Percentiles rank a stretch among this genome's conserved stretches.
Conservation (phyloP, 2,113 vertebrate species). For the Mesocricetus auratus region DNA sequence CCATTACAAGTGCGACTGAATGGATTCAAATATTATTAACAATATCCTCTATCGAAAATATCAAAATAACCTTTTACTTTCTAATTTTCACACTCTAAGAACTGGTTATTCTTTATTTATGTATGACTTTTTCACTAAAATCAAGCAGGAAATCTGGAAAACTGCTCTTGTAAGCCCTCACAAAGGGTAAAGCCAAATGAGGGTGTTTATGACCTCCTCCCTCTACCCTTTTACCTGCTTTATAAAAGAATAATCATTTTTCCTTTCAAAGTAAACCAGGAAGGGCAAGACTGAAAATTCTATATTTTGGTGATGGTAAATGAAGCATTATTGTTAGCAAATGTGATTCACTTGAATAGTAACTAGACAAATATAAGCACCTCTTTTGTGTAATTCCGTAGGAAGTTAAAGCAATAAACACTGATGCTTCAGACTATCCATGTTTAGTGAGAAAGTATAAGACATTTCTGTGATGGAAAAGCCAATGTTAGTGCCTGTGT, state of each 20-base stretch:
- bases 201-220: background rate
- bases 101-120: background rate
- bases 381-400: background rate
- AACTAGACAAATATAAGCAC: background rate
- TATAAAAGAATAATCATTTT: constrained; percentile 13
- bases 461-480: background rate
- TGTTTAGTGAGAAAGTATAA: background rate
- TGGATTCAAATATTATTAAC: constrained; percentile 79
- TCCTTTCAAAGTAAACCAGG: background rate
- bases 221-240: background rate
- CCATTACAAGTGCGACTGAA: constrained; percentile 64
- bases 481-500: background rate
- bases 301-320: constrained; percentile 59
- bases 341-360: background rate
- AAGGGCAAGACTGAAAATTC: constrained; percentile 59
- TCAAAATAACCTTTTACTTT: constrained; percentile 76
- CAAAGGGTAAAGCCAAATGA: background rate
- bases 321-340: constrained; percentile 47
- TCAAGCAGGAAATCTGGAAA: constrained; percentile 34
- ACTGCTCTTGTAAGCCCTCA: background rate
- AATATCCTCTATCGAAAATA: constrained; percentile 73
- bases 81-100: constrained; percentile 77
- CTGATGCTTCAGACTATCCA: background rate
- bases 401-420: background rate
- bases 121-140: constrained; percentile 38